Evolutionary conservation across 2,113 vertebrate species (phyloP).

Genomic region (Syngnathus typhle): DNA sequence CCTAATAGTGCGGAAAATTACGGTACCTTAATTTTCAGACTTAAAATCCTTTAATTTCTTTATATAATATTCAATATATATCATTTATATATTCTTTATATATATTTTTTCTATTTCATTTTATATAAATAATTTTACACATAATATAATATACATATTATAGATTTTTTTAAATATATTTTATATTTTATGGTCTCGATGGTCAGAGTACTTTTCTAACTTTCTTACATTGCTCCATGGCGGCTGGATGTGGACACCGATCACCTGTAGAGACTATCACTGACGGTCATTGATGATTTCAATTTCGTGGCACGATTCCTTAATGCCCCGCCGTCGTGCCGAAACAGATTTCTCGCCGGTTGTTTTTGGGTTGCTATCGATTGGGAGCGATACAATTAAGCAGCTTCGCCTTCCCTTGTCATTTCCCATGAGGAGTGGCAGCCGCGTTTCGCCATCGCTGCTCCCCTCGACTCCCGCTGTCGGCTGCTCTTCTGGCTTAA

Average conservation of each 20-base stretch:
- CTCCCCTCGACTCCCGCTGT: slow-evolving; percentile 24
- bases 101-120: too few relatives aligned
- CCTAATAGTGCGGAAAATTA: too few relatives aligned
- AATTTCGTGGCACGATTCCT: slow-evolving; percentile 53
- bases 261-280: slow-evolving; percentile 21
- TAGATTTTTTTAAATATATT: too few relatives aligned
- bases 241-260: slow-evolving; percentile 46
- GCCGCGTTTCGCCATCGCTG: slow-evolving; percentile 14
- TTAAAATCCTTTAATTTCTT: too few relatives aligned
- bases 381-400: slow-evolving; percentile 63
- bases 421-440: slow-evolving; percentile 32
- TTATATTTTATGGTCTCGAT: too few relatives aligned
- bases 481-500: slow-evolving; percentile 28
- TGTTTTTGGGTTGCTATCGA: slow-evolving; percentile 60
- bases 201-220: not conserved
- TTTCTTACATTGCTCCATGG: slow-evolving; percentile 15
- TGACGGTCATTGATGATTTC: slow-evolving; percentile 60
- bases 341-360: slow-evolving; percentile 57
- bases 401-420: slow-evolving; percentile 43
- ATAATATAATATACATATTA: too few relatives aligned
- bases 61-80: too few relatives aligned
- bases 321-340: slow-evolving; percentile 25
- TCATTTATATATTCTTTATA: too few relatives aligned
- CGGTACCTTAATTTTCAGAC: too few relatives aligned
- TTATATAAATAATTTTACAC: too few relatives aligned